These are phyloP conservation scores for Aspidiotus destructor DNA, from an alignment of 2,888 invertebrate genomes.

Conservation along the genomic window DNA sequence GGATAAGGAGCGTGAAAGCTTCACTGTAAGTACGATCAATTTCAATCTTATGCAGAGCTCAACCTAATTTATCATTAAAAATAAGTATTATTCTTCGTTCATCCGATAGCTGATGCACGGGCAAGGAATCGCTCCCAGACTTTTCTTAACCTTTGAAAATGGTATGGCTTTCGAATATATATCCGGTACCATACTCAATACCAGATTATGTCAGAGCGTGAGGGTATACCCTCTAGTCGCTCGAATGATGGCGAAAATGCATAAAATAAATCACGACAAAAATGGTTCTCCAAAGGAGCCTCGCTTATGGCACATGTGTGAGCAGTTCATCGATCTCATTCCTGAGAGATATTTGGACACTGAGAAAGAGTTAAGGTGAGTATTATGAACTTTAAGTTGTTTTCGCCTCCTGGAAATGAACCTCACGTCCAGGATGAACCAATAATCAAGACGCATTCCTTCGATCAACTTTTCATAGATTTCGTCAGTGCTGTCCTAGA, in stretches of 20 bases:
- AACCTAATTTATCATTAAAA: too few species aligned
- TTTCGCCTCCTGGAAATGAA: too few species aligned
- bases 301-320: constrained; percentile 65
- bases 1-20: constrained; percentile 42
- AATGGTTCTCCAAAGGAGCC: constrained; percentile 45
- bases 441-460: too few species aligned
- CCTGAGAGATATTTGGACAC: constrained; percentile 60
- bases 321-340: constrained; percentile 62
- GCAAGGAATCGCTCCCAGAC: constrained; percentile 68
- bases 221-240: constrained; percentile 67
- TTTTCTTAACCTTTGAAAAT: constrained; percentile 87
- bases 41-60: too few species aligned
- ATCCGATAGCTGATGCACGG: constrained; percentile 43
- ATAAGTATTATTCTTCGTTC: too few species aligned
- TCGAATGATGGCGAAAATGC: constrained; percentile 71
- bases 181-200: constrained; percentile 67
- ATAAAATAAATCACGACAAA: constrained; percentile 49
- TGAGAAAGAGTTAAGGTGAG: constrained; percentile 59
- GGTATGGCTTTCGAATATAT: constrained; percentile 84
- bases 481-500: too few species aligned
- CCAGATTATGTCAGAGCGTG: constrained; percentile 53
- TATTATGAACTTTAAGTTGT: too few species aligned
- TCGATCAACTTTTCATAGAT: too few species aligned
- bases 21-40: constrained; percentile 36
- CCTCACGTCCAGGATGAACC: too few species aligned